Conservation (phyloP, 2,113 vertebrate species). For the Crotophaga sulcirostris region DNA sequence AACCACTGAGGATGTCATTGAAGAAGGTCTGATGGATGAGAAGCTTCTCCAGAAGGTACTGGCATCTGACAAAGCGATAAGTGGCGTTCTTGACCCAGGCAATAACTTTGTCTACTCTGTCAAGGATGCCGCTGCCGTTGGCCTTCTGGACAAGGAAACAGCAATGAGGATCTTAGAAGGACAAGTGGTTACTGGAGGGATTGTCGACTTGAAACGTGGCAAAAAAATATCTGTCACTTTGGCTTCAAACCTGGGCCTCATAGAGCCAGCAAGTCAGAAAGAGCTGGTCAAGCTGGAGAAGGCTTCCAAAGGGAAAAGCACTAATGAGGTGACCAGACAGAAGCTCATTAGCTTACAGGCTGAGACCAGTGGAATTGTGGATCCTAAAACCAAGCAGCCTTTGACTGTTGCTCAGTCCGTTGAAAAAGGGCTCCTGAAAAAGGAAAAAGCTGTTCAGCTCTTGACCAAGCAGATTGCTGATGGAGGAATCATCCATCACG, state of each 20-base stretch:
- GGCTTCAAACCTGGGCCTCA: conserved; percentile 88
- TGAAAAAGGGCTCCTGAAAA: conserved; percentile 78
- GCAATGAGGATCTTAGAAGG: conserved; percentile 86
- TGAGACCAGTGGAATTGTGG: conserved; percentile 87
- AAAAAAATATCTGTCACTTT: conserved; percentile 91
- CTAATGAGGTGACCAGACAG: conserved; percentile 70
- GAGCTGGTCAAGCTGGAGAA: conserved; percentile 87
- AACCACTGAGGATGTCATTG: conserved; percentile 83
- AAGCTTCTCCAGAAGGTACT: conserved; percentile 87
- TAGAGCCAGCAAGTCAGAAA: conserved; percentile 74
- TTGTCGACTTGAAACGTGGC: conserved; percentile 86
- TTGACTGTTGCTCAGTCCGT: conserved; percentile 81
- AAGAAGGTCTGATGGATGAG: conserved; percentile 88
- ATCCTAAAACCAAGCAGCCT: conserved; percentile 79
- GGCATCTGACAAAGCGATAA: conserved; percentile 83
- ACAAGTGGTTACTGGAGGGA: conserved; percentile 92
- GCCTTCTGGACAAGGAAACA: conserved; percentile 86
- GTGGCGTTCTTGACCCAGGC: conserved; percentile 85
- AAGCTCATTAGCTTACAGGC: conserved; percentile 84
- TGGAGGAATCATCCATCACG: conserved; percentile 90
- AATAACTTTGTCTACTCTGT: conserved; percentile 79
- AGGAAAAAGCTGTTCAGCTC: conserved; percentile 75
- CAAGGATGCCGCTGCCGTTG: conserved; percentile 81
- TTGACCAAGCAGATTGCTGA: conserved; percentile 86
- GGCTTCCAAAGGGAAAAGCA: conserved; percentile 83